These are phyloP conservation scores for Orius laevigatus DNA, from an alignment of 1,140 invertebrate genomes.

Conservation along the genomic window DNA sequence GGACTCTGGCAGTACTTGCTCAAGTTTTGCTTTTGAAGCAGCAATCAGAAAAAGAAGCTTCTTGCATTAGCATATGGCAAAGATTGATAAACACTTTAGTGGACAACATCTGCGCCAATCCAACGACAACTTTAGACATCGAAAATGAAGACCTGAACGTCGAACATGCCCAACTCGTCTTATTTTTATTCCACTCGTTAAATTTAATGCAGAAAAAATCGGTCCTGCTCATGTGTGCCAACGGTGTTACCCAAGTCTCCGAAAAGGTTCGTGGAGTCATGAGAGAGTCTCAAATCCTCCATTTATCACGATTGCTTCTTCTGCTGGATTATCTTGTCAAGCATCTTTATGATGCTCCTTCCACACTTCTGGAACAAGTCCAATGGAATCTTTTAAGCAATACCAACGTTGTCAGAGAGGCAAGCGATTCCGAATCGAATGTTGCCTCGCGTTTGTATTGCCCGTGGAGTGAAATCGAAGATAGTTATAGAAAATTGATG, in stretches of 20 bases:
- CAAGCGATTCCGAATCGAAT: conserved; percentile 26
- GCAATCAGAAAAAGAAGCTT: conserved; percentile 69
- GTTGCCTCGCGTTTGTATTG: conserved; percentile 37
- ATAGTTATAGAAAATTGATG: conserved; percentile 57
- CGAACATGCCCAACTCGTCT: conserved; percentile 81
- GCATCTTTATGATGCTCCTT: conserved; percentile 78
- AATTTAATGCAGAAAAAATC: conserved; percentile 94
- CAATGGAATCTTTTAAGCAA: conserved; percentile 70
- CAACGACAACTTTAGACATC: conserved; percentile 32
- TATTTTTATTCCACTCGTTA: conserved; percentile 87
- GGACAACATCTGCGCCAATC: conserved; percentile 52
- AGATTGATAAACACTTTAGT: conserved; percentile 72
- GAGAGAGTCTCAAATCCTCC: conserved; percentile 55
- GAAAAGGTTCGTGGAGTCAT: conserved; percentile 23
- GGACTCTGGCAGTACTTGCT: conserved; percentile 65
- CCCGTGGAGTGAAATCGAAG: conserved; percentile 62
- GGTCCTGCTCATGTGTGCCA: conserved; percentile 64
- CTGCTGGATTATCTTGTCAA: conserved; percentile 92
- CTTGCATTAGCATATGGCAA: conserved; percentile 80
- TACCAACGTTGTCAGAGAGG: conserved; percentile 36
- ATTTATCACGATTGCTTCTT: conserved; percentile 66
- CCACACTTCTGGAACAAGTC: conserved; percentile 58
- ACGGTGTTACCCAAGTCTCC: conserved; percentile 44
- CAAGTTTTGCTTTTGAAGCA: conserved; percentile 65
- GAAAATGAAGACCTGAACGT: conserved; percentile 82